phyloP scores from a whole-genome alignment of 2,797 vertebrate genomes.

The Sebastes itinus region DNA sequence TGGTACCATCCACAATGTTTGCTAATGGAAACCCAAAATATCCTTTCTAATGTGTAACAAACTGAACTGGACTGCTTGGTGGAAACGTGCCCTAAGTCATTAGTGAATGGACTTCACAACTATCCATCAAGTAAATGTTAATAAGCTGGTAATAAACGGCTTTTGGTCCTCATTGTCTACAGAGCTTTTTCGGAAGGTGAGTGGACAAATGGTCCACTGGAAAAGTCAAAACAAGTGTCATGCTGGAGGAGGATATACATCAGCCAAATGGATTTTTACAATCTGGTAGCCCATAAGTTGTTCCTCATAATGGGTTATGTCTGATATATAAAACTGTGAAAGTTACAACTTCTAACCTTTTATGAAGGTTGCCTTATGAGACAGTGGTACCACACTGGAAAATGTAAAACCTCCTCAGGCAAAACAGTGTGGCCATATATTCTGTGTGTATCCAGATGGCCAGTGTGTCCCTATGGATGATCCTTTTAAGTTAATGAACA shows the following conservation, averaged over 20 bases:
- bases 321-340: neutral
- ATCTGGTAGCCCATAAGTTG: neutral
- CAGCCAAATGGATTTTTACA: neutral
- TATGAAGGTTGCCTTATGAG: neutral
- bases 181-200: neutral
- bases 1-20: too few species aligned
- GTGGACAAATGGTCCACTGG: neutral
- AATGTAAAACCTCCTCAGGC: neutral
- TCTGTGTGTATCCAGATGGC: slow-evolving; percentile 7
- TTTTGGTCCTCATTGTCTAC: neutral
- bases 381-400: neutral
- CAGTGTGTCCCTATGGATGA: slow-evolving; percentile 13
- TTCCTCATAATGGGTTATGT: slow-evolving; percentile 15
- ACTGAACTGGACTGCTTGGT: too few species aligned
- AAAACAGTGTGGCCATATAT: neutral
- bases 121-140: slow-evolving; percentile 2
- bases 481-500: slow-evolving; percentile 67
- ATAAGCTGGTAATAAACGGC: neutral
- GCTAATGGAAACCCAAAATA: too few species aligned
- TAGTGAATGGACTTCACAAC: neutral
- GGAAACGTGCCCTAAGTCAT: neutral
- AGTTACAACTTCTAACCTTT: slow-evolving; percentile 2
- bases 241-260: neutral
- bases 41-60: too few species aligned
- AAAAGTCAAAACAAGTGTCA: neutral